Evolutionary conservation across 2,113 vertebrate genomes (phyloP).

Genomic region (Gambusia holbrooki): DNA sequence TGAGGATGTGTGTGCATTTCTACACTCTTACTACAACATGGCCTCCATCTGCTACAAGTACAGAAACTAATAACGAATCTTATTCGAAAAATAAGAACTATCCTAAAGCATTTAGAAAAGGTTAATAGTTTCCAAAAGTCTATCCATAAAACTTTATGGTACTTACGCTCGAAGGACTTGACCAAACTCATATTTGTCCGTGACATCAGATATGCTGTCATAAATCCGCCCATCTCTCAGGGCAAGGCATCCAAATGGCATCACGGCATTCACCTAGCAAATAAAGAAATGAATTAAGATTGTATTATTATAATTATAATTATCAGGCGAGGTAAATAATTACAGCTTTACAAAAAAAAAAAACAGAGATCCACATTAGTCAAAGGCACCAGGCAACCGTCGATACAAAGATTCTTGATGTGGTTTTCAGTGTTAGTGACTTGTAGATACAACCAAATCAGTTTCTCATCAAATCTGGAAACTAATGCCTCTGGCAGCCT

Average conservation of each 20-base stretch:
- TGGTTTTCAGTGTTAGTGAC: constrained; percentile 29
- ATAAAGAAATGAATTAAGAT: constrained; percentile 9
- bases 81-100: not conserved
- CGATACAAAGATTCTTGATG: constrained; percentile 29
- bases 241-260: constrained; percentile 88
- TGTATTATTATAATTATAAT: not conserved
- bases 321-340: too few species aligned
- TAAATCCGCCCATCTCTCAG: constrained; percentile 84
- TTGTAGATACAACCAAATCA: constrained; percentile 30
- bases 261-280: constrained; percentile 80
- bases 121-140: not conserved
- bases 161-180: constrained; percentile 87
- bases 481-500: constrained; percentile 47
- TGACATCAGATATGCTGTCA: constrained; percentile 82
- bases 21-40: not conserved
- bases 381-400: constrained; percentile 7
- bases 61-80: not conserved
- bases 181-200: constrained; percentile 88
- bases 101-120: not conserved
- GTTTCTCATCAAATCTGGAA: constrained; percentile 34
- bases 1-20: not conserved
- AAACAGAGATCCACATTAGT: constrained; percentile 1
- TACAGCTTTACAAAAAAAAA: too few species aligned
- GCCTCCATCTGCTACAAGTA: not conserved
- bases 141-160: constrained; percentile 9